These are phyloP conservation scores for Moxostoma hubbsi DNA, from an alignment of 2,797 vertebrate genomes.

Conservation along the genomic window DNA sequence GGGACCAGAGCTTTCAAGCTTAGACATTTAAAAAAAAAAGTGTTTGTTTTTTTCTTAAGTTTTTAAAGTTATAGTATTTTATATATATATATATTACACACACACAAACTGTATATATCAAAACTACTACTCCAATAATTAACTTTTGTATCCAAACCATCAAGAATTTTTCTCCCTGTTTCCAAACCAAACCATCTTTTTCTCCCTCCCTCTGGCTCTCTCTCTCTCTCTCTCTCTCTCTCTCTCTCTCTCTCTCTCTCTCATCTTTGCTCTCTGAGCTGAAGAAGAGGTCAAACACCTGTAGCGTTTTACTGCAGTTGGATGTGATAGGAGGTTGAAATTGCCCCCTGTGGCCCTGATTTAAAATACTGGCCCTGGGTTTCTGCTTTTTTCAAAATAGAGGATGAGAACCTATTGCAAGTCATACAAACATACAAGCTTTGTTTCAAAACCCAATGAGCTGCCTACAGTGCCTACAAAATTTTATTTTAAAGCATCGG, in stretches of 20 bases:
- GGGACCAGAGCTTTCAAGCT: too few species aligned
- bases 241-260: conserved; percentile 17
- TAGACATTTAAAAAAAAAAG: too few species aligned
- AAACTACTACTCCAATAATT: too few species aligned
- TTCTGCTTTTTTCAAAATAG: background rate
- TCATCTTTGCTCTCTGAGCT: conserved; percentile 15
- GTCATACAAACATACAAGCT: background rate
- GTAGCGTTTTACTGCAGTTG: conserved; percentile 35
- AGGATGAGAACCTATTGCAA: background rate
- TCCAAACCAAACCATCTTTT: background rate
- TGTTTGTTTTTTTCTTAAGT: too few species aligned
- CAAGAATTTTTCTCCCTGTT: too few species aligned
- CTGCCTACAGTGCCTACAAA: background rate
- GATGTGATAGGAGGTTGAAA: conserved; percentile 33
- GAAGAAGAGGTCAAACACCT: conserved; percentile 42
- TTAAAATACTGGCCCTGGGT: conserved; percentile 46
- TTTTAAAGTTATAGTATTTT: too few species aligned
- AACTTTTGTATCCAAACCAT: too few species aligned
- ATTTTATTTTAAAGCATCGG: background rate
- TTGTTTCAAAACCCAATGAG: background rate
- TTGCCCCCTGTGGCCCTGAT: conserved; percentile 42
- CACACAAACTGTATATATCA: too few species aligned
- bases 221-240: conserved; percentile 15
- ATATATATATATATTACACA: too few species aligned
- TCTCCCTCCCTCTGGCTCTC: too few species aligned